Base-by-base conservation (phyloP, 1,140 invertebrate species). In the Cydia strobilella region DNA sequence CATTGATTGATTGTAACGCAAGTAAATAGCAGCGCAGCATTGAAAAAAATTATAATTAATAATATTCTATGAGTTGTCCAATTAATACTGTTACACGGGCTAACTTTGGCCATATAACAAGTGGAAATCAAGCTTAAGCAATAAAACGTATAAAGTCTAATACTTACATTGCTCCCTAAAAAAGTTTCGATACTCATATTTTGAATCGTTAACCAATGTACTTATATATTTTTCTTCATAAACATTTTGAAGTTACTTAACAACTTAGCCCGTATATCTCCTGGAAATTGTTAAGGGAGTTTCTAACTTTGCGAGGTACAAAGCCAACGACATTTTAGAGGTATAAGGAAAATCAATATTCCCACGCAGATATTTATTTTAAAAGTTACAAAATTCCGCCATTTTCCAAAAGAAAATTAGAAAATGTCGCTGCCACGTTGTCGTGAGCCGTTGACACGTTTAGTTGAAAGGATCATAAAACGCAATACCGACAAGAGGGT, bases 211-310 rank as follows among this genome's bases (percentile, higher is more conserved):
- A 65, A 65, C 25, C 23, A 65, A 65, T 65, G 3, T 59, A 59
- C 20, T 35, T 69, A 39, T 69, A 69, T 69, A 18, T 69, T 69
- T 69, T 69, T 39, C 31, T 18, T 42, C 54, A 6, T 59, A 59
- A 59, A 59, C 54, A 23, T 59, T 59, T 59, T n/a, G 20, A 35
- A 69, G 27, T 69, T 69, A 69, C 65, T 69, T 69, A 69, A 35
- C 65, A 69, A 69, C 65, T 69, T 69, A 69, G 65, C 65, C 65
- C 65, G 65, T 69, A 69, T 69, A 69, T 69, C 65, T 39, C n/a
- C 65, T 69, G 31, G 65, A 69, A 69, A 69, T 69, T 69, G 31
- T 31, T 9, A 59, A 59, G 42, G 65, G 42, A 69, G 31, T 69
- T 69, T 69, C 18, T 6, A 69, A 69, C 65, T 69, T 69, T 18